Base-by-base conservation (phyloP, 2,113 vertebrate genomes). In the Condylura cristata region DNA sequence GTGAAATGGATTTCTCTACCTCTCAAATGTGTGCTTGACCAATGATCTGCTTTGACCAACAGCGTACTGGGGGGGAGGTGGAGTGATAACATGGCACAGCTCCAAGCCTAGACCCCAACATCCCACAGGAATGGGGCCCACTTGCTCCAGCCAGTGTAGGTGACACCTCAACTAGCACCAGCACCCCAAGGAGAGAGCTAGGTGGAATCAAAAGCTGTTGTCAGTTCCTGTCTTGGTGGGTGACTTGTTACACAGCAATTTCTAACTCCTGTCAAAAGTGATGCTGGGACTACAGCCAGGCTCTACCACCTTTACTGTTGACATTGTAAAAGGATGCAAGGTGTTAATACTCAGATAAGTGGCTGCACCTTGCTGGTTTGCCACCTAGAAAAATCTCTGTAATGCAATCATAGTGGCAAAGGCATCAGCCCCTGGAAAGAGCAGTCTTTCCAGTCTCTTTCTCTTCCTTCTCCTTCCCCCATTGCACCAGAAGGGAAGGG, bases 141-240 rank as follows among this genome's bases (percentile, higher is more conserved):
- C 32, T 24, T n/a, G 13, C 41, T 68, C 65, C 30, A n/a, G 26
- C 58, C n/a, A 56, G 26, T 34, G 60, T 13, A 68, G 41, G 4
- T 63, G 10, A 14, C 51, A 60, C 13, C 6, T 83, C 82, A 17
- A 1, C 20, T 6, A 37, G 22, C 37, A 8, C 2, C 14, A n/a
- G 16, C 51, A 8, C 14, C 32, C 34, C 6, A 2, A 12, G 6
- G n/a, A 44, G 22, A 6, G 10, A n/a, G 10, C 1, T 4, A 6
- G 8, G 32, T 32, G n/a, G 9, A 14, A 26, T 8, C 14, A 37
- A 2, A 20, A n/a, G 22, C 46, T 51, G 46, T 66, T 39, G 53
- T 14, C 56, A 76, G 9, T 14, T 28, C 87, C 53, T 46, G 7
- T 5, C 30, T 3, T 22, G 30, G 13, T 46, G 12, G 3, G 53